Conservation (phyloP, 2,888 invertebrate genomes). For the Adineta ricciae region DNA sequence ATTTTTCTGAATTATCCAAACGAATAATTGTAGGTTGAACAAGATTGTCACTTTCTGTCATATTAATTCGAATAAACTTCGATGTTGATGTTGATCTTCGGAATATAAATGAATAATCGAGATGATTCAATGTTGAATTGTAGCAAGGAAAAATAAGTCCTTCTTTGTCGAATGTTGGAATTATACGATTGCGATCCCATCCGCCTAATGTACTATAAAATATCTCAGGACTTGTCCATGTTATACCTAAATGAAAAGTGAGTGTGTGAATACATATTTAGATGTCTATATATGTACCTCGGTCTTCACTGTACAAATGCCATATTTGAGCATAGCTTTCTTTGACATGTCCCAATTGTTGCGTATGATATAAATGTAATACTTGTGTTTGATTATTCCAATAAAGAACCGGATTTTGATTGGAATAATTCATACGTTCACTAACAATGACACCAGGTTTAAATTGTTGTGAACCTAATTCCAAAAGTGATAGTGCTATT, state of each 20-base stretch:
- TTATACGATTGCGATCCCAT: constrained; percentile 35
- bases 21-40: neutral
- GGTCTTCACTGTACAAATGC: no score
- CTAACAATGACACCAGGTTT: constrained; percentile 34
- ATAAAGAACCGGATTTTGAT: constrained; percentile 36
- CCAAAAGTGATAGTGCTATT: constrained; percentile 35
- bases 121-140: constrained; percentile 31
- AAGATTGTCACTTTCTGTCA: neutral
- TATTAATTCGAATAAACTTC: neutral
- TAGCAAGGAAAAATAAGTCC: constrained; percentile 35
- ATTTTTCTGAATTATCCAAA: constrained; percentile 7
- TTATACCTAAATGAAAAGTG: constrained; percentile 19
- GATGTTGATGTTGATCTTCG: neutral
- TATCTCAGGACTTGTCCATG: constrained; percentile 34
- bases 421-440: constrained; percentile 35
- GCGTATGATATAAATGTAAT: constrained; percentile 35
- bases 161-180: constrained; percentile 34
- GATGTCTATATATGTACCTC: no score
- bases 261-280: constrained; percentile 4
- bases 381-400: constrained; percentile 31
- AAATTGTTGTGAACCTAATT: constrained; percentile 32
- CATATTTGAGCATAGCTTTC: no score
- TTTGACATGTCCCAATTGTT: constrained; percentile 18
- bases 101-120: constrained; percentile 24
- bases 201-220: constrained; percentile 35